A percentile compares a stretch with the other conserved stretches of the same genome.
These are phyloP conservation scores for Oscheius myriophilus DNA, from an alignment of 2,888 invertebrate genomes.

Conservation along the genomic window DNA sequence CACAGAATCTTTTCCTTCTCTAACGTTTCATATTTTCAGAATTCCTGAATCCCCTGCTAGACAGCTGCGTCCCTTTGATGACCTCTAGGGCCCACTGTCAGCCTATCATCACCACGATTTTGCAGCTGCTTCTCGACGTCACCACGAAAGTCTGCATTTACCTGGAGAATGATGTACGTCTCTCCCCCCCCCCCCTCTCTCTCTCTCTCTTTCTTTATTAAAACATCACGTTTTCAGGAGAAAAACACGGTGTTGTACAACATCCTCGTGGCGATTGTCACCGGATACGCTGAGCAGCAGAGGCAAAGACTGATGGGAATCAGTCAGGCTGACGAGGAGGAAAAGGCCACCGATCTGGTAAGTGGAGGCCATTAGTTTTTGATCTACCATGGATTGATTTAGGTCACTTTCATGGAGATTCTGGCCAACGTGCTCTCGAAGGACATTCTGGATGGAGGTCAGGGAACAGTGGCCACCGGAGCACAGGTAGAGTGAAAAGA, in stretches of 20 bases:
- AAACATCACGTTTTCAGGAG: conserved; percentile 32
- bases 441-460: conserved; percentile 72
- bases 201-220: conserved; percentile 12
- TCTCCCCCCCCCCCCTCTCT: too few relatives aligned
- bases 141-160: conserved; percentile 58
- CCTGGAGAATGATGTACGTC: conserved; percentile 46
- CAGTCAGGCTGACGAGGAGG: conserved; percentile 30
- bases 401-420: conserved; percentile 82
- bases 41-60: conserved; percentile 54
- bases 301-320: conserved; percentile 38
- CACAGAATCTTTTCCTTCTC: too few relatives aligned
- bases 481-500: conserved; percentile 33
- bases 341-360: conserved; percentile 50
- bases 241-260: conserved; percentile 42
- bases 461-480: conserved; percentile 42
- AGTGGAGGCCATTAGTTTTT: neutral
- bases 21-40: too few relatives aligned
- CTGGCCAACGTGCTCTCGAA: conserved; percentile 77
- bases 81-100: conserved; percentile 43
- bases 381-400: too few relatives aligned
- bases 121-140: conserved; percentile 55
- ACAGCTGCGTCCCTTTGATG: conserved; percentile 50
- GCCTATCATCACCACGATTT: conserved; percentile 56
- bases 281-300: conserved; percentile 47
- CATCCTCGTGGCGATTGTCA: conserved; percentile 42